Evolutionary conservation across 2,113 vertebrate species (phyloP).

Genomic region (Aspiorhynchus laticeps): DNA sequence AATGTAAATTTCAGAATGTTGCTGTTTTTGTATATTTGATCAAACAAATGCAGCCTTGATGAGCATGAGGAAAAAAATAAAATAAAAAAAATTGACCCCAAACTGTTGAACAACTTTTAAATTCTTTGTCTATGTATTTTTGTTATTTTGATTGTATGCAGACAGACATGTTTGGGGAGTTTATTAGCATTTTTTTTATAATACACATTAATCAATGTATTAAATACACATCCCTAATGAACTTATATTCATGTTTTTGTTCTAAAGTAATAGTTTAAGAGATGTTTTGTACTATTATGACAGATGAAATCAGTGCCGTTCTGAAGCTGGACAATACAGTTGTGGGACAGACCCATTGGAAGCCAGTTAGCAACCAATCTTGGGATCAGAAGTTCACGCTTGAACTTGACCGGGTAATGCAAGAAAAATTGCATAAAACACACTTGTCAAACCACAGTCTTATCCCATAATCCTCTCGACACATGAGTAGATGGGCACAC

Average conservation of each 20-base stretch:
- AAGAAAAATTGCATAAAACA: neutral
- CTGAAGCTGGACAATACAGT: slow-evolving; percentile 99
- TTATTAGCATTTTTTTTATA: neutral
- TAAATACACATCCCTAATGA: neutral
- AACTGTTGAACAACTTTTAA: neutral
- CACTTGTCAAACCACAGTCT: slow-evolving; percentile 9
- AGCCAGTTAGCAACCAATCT: slow-evolving; percentile 94
- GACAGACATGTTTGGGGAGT: neutral
- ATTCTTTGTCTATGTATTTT: neutral
- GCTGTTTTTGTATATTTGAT: neutral
- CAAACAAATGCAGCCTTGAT: neutral
- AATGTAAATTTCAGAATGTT: neutral
- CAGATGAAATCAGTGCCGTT: slow-evolving; percentile 97
- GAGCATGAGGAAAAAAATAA: too few relatives aligned
- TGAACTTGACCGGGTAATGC: slow-evolving; percentile 96
- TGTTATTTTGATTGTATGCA: neutral
- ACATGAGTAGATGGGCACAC: slow-evolving; percentile 8
- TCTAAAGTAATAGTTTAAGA: neutral
- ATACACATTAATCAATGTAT: neutral
- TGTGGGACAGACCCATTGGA: slow-evolving; percentile 97
- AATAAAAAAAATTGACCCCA: too few relatives aligned
- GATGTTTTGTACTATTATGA: slow-evolving; percentile 44
- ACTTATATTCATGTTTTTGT: neutral
- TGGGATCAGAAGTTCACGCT: slow-evolving; percentile 99
- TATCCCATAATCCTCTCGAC: slow-evolving; percentile 35